Evolutionary conservation across 2,888 invertebrate genomes (phyloP).

Genomic region (Pegoplata infirma): DNA sequence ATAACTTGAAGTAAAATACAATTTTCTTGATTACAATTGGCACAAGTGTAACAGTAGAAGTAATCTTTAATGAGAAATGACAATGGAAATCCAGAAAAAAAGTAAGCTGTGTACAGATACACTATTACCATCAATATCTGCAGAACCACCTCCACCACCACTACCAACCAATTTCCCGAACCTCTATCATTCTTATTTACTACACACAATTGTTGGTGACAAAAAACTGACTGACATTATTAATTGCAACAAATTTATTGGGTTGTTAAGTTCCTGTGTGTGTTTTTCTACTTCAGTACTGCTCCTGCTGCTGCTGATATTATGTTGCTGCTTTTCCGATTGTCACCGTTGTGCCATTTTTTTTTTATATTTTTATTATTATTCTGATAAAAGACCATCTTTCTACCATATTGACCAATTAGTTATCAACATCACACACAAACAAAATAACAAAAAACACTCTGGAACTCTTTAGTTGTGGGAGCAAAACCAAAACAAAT

Average conservation of each 20-base stretch:
- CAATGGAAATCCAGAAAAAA: neutral
- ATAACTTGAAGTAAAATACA: too few species aligned
- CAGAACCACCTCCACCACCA: neutral
- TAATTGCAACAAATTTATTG: slow-evolving; percentile 60
- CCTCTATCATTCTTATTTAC: neutral
- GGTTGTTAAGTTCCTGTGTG: slow-evolving; percentile 41
- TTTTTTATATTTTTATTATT: slow-evolving; percentile 9
- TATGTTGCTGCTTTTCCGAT: slow-evolving; percentile 24
- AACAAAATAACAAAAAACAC: slow-evolving; percentile 2
- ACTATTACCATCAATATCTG: neutral
- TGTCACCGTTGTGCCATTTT: neutral
- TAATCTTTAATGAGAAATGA: slow-evolving; percentile 46
- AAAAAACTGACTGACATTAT: slow-evolving; percentile 59
- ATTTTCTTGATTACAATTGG: too few species aligned
- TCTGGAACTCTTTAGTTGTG: neutral
- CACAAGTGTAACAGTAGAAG: neutral
- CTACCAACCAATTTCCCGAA: neutral
- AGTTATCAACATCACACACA: slow-evolving; percentile 49
- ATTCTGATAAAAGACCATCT: slow-evolving; percentile 44
- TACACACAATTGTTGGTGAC: slow-evolving; percentile 51
- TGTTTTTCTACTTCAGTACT: neutral
- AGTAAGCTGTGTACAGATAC: neutral
- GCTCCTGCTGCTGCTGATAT: neutral
- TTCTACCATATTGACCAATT: slow-evolving; percentile 57
- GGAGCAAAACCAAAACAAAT: neutral